Conservation (phyloP, 1,140 invertebrate genomes). For the Lordiphosa collinella region DNA sequence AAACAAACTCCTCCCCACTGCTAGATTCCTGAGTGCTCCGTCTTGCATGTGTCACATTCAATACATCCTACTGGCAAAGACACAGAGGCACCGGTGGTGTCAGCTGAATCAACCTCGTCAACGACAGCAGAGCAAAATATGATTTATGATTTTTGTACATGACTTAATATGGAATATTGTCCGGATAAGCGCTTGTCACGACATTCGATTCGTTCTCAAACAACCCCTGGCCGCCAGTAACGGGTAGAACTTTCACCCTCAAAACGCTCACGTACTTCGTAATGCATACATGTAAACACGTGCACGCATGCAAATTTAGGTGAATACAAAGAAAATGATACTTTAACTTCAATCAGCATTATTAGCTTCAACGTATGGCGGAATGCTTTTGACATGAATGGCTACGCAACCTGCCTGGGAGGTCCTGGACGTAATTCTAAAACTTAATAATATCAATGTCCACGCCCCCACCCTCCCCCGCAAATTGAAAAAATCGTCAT, state of each 20-base stretch:
- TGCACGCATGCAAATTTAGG: slow-evolving; percentile 1
- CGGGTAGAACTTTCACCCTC: neutral
- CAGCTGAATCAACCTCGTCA: slow-evolving; percentile 6
- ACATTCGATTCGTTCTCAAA: neutral
- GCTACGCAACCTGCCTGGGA: no score
- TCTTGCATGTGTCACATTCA: neutral
- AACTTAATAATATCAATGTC: no score
- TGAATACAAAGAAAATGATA: neutral
- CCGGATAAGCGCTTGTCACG: slow-evolving; percentile 8
- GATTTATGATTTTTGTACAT: slow-evolving; percentile 21
- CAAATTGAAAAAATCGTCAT: no score
- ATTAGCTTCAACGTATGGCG: no score
- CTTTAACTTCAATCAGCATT: no score
- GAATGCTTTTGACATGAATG: no score
- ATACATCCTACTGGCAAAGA: neutral
- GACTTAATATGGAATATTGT: slow-evolving; percentile 13
- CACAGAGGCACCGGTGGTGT: neutral
- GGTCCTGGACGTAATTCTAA: no score
- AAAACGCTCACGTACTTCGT: neutral
- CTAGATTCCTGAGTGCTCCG: no score
- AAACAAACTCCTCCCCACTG: no score
- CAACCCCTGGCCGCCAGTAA: neutral
- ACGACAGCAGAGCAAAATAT: slow-evolving; percentile 1
- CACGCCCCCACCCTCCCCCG: no score
- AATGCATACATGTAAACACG: no score